Conservation (phyloP, 2,113 vertebrate species). For the Dinomys branickii region DNA sequence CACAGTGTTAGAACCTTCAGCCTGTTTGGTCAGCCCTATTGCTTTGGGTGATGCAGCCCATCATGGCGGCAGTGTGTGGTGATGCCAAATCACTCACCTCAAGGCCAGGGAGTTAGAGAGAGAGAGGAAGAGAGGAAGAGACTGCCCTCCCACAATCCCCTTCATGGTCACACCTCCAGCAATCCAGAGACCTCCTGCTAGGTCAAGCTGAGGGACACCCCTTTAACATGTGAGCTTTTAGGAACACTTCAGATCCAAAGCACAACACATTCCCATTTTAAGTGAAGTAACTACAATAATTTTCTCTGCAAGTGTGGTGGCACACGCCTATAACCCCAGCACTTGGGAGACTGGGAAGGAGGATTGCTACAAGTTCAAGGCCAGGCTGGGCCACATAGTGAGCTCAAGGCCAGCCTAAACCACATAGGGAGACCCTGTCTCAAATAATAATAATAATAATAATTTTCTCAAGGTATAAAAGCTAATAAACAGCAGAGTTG, state of each 20-base stretch:
- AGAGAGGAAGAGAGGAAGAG: neutral
- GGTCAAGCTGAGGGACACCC: neutral
- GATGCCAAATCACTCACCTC: neutral
- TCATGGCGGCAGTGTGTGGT: no score
- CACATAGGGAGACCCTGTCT: neutral
- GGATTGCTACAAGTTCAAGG: neutral
- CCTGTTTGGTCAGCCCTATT: neutral
- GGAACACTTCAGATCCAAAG: neutral
- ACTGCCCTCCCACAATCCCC: neutral
- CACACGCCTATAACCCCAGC: neutral
- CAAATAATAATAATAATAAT: constrained; percentile 27
- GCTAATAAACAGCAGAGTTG: neutral
- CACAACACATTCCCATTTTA: neutral
- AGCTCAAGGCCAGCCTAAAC: neutral
- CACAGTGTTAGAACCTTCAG: neutral
- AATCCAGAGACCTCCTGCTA: neutral
- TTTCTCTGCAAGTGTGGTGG: neutral
- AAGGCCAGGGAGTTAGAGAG: neutral
- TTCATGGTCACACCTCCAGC: neutral
- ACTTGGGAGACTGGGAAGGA: neutral
- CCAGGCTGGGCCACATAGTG: no score
- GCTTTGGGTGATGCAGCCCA: neutral
- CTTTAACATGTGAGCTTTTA: neutral
- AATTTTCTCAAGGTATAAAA: constrained; percentile 8
- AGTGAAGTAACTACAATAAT: neutral